Evolutionary conservation across 2,888 invertebrate species (phyloP).

Genomic region (Steinernema scapterisci): DNA sequence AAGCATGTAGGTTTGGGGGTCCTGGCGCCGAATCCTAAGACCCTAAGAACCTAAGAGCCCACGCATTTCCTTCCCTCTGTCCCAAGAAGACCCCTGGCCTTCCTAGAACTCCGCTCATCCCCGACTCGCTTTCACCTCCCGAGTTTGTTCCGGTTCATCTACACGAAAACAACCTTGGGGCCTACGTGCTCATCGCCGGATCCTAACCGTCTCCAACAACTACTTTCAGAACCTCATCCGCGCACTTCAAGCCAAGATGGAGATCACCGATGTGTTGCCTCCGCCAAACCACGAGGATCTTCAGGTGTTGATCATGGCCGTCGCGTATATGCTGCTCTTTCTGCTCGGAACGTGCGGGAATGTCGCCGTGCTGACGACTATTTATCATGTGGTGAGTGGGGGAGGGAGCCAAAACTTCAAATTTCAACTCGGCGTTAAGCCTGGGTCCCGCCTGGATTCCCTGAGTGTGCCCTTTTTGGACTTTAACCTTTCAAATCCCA

Average conservation of each 20-base stretch:
- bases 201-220: too few species aligned
- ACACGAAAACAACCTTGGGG: too few species aligned
- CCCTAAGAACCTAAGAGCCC: too few species aligned
- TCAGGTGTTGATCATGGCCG: constrained; percentile 65
- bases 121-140: background rate
- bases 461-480: background rate
- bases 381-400: constrained; percentile 56
- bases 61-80: too few species aligned
- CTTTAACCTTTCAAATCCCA: background rate
- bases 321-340: constrained; percentile 63
- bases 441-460: background rate
- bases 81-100: too few species aligned
- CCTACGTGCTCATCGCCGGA: too few species aligned
- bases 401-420: background rate
- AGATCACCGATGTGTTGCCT: constrained; percentile 60
- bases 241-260: constrained; percentile 23
- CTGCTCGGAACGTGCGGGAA: constrained; percentile 64
- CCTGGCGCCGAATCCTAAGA: too few species aligned
- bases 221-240: constrained; percentile 4
- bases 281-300: constrained; percentile 64
- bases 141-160: background rate
- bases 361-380: constrained; percentile 63
- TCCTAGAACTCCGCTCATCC: too few species aligned
- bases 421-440: too few species aligned
- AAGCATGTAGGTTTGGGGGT: too few species aligned